Evolutionary conservation across 2,888 invertebrate species (phyloP), one percentile per base, ranked within the genome.

Genomic region (Asteroscopus sphinx): DNA sequence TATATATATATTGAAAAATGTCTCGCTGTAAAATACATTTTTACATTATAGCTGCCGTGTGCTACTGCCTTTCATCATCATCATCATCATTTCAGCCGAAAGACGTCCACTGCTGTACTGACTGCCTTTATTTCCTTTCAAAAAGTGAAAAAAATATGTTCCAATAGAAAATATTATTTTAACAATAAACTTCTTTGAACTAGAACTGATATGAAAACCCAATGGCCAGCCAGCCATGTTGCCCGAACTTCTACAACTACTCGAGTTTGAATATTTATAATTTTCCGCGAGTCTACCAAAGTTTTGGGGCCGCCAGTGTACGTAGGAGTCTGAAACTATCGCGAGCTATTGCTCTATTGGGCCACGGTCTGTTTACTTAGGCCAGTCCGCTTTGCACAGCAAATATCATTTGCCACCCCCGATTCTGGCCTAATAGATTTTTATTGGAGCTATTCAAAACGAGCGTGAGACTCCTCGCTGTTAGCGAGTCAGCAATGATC

Each of bases 391-490:
- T 80, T 79, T 73, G 79, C 81, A 81, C 57, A 59, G 81, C 82
- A 87, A 87, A 89, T 83, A 89, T 86, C 81, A 87, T 87, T 85
- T 81, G 80, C 83, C 64, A 69, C 76, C 80, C 79, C 80, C 79
- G 73, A 81, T 80, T 79, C 77, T 67, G 53, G 59, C 65, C 74
- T 87, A 82, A 85, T 84, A 83, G 80, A 79, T 80, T 85, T 85
- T 83, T 85, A 83, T 84, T 82, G 76, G 55, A 60, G 73, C 72
- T 66, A 79, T 81, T 79, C 72, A 60, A 74, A 70, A 73, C 63
- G 76, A 68, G 68, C 42, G 52, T 51, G 63, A 69, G 48, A 36
- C 68, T 47, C 39, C 36, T 40, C 33, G 44, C 58, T 44, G 66
- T 73, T 57, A 52, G 42, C 56, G 5, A 63, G 21, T 61, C 62